Percentiles rank a stretch among this genome's conserved stretches.
These are phyloP conservation scores for Crypturellus tataupa DNA, from an alignment of 2,797 vertebrate species.

Conservation along the genomic window DNA sequence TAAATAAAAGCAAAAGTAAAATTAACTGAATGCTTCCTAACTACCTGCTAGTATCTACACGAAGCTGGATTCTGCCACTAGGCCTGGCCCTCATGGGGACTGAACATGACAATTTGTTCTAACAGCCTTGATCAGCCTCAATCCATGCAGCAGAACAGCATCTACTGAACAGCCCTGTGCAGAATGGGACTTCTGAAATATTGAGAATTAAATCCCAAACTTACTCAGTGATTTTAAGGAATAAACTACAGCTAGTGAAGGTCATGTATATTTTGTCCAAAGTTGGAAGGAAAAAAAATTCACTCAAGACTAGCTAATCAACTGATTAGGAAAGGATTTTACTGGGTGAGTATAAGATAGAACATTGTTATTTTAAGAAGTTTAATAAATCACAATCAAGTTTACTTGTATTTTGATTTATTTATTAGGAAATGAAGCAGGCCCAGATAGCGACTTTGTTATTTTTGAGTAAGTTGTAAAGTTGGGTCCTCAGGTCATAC, in stretches of 20 bases:
- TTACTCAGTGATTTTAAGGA: not conserved
- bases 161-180: not conserved
- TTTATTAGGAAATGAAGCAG: not conserved
- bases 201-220: not conserved
- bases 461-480: not conserved
- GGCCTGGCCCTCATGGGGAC: not conserved
- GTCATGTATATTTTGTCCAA: not conserved
- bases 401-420: not conserved
- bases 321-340: not conserved
- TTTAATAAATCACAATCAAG: not conserved
- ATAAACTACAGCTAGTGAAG: not conserved
- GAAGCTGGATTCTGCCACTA: not conserved
- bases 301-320: not conserved
- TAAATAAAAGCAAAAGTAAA: not conserved
- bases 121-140: not conserved
- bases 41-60: not conserved
- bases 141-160: not conserved
- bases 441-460: not conserved
- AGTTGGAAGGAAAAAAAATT: not conserved
- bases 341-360: not conserved
- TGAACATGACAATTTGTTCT: not conserved
- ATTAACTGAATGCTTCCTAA: not conserved
- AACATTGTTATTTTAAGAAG: not conserved
- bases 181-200: not conserved
- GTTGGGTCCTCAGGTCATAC: not conserved